Conservation (phyloP, 2,888 invertebrate species). For the Protonemura montana region DNA sequence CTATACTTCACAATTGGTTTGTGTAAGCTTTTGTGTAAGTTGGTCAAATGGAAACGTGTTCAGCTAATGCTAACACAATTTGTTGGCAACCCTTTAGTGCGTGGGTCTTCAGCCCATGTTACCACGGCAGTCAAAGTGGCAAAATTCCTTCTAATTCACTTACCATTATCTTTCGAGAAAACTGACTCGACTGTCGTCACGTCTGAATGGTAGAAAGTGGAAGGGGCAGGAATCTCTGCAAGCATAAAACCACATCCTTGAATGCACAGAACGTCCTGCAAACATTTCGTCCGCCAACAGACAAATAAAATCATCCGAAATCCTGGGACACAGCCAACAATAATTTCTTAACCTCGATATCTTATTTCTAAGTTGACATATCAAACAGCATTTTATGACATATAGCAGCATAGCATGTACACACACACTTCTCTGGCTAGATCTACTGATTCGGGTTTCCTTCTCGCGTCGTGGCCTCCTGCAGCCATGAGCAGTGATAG, state of each 20-base stretch:
- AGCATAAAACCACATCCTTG: slow-evolving; percentile 20
- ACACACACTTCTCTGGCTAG: slow-evolving; percentile 16
- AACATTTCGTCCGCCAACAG: slow-evolving; percentile 15
- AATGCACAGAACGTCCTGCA: neutral
- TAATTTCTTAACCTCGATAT: slow-evolving; percentile 37
- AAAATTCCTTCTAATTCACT: slow-evolving; percentile 2
- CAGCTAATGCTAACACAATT: neutral
- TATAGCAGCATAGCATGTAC: slow-evolving; percentile 25
- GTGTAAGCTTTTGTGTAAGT: neutral
- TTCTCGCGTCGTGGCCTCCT: neutral
- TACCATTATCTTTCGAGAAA: slow-evolving; percentile 23
- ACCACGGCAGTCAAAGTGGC: neutral
- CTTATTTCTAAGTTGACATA: slow-evolving; percentile 36
- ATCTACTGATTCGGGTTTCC: neutral
- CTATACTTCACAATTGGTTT: neutral
- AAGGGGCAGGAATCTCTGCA: slow-evolving; percentile 33
- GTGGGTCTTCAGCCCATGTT: neutral
- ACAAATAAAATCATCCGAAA: slow-evolving; percentile 31
- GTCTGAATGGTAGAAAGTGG: slow-evolving; percentile 22
- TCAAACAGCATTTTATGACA: slow-evolving; percentile 27
- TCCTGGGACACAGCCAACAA: slow-evolving; percentile 39
- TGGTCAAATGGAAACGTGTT: neutral
- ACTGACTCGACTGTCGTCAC: slow-evolving; percentile 23
- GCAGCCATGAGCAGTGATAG: slow-evolving; percentile 26
- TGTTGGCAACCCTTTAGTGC: neutral